phyloP scores from a whole-genome alignment of 2,113 vertebrate species.

The Pardalotus punctatus region DNA sequence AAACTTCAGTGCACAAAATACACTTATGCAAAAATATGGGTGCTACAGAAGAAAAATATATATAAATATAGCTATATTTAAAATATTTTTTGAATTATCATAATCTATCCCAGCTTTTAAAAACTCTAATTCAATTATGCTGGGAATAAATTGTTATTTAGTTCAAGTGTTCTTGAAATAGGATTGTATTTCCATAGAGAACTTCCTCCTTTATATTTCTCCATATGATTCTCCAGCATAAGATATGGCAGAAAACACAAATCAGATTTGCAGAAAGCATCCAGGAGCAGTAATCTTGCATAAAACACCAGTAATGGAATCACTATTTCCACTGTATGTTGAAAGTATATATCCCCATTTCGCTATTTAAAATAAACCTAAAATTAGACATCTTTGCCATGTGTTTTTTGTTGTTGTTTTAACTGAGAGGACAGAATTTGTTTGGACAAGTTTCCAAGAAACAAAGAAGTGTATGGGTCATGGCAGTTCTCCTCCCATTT shows the following conservation, averaged over 20 bases:
- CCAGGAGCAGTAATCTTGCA: background rate
- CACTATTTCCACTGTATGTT: background rate
- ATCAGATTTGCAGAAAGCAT: background rate
- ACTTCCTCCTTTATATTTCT: background rate
- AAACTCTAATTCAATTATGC: background rate
- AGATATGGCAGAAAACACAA: background rate
- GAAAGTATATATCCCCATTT: background rate
- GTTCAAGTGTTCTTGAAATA: background rate
- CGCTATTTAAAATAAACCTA: background rate
- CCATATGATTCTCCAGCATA: background rate
- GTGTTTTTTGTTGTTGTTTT: background rate
- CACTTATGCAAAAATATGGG: background rate
- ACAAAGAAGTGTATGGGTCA: background rate
- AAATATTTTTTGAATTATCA: background rate
- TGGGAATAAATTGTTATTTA: background rate
- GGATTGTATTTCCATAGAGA: background rate
- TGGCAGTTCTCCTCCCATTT: background rate
- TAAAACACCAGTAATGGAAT: background rate
- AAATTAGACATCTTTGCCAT: background rate
- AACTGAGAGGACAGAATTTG: background rate
- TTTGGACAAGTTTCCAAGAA: slow-evolving; percentile 4
- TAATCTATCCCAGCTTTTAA: background rate
- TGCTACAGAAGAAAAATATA: background rate
- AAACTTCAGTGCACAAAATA: background rate
- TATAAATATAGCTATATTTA: background rate